Percentiles rank a stretch among this genome's conserved stretches.
Conservation (phyloP, 2,113 vertebrate species). For the Amia ocellicauda region DNA sequence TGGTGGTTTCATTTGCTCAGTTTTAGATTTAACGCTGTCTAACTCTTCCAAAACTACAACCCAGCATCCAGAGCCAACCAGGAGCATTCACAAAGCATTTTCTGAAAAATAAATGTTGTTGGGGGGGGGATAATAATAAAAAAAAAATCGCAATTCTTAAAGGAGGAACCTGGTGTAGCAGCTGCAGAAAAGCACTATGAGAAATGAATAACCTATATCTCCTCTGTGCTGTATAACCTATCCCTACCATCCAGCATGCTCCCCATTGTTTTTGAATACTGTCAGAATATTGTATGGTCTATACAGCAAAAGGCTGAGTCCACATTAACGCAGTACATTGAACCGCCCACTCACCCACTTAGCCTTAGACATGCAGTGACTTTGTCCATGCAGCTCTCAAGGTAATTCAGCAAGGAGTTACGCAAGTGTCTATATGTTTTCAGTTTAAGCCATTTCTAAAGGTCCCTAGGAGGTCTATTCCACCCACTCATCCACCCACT, state of each 20-base stretch:
- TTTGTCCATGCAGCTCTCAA: conserved; percentile 29
- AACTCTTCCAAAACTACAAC: no score
- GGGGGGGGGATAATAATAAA: no score
- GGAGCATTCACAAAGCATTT: no score
- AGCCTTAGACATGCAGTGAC: background rate
- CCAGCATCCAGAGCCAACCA: no score
- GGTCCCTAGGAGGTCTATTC: conserved; percentile 49
- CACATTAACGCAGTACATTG: conserved; percentile 9
- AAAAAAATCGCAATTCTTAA: no score
- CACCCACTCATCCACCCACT: conserved; percentile 54
- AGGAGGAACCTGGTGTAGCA: no score
- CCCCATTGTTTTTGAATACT: background rate
- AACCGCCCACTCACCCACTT: conserved; percentile 18
- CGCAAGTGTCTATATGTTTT: conserved; percentile 33
- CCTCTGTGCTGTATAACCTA: background rate
- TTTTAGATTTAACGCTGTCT: no score
- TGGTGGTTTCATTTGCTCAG: no score
- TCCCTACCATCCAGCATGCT: background rate
- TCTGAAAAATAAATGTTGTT: no score
- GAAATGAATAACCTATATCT: background rate
- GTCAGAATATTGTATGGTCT: conserved; percentile 20
- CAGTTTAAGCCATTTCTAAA: conserved; percentile 23
- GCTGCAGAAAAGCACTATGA: no score
- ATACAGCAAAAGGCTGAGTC: background rate
- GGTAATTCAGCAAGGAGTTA: conserved; percentile 36